Evolutionary conservation across 2,888 invertebrate genomes (phyloP).

Genomic region (Resseliella maxima): DNA sequence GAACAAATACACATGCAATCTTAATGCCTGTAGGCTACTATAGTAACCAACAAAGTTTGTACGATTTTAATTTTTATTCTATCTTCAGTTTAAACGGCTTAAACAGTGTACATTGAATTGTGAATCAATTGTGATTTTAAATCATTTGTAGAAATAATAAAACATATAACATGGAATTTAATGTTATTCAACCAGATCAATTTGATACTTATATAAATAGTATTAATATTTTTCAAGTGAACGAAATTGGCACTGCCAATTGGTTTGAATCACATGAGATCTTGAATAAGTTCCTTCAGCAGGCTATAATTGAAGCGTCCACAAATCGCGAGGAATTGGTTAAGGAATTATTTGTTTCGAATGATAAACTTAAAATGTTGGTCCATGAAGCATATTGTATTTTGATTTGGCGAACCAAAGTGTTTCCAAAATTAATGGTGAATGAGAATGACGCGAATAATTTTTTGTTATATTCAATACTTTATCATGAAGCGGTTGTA

Average conservation of each 20-base stretch:
- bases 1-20: neutral
- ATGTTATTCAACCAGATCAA: slow-evolving; percentile 76
- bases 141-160: no score
- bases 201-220: slow-evolving; percentile 80
- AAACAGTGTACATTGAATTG: neutral
- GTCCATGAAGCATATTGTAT: slow-evolving; percentile 86
- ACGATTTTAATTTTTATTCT: neutral
- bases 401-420: slow-evolving; percentile 85
- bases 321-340: slow-evolving; percentile 84
- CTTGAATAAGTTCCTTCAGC: slow-evolving; percentile 86
- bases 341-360: slow-evolving; percentile 82
- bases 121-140: neutral
- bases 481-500: slow-evolving; percentile 83
- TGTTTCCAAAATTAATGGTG: slow-evolving; percentile 81
- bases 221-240: slow-evolving; percentile 74
- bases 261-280: slow-evolving; percentile 87
- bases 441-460: slow-evolving; percentile 75
- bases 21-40: no score
- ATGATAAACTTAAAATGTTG: slow-evolving; percentile 79
- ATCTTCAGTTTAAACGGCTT: neutral
- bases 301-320: slow-evolving; percentile 85
- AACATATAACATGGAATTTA: slow-evolving; percentile 72
- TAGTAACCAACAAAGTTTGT: neutral
- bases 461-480: slow-evolving; percentile 82
- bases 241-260: slow-evolving; percentile 71